Base-by-base conservation (phyloP, 2,797 vertebrate genomes). In the Spinus olivaceus region DNA sequence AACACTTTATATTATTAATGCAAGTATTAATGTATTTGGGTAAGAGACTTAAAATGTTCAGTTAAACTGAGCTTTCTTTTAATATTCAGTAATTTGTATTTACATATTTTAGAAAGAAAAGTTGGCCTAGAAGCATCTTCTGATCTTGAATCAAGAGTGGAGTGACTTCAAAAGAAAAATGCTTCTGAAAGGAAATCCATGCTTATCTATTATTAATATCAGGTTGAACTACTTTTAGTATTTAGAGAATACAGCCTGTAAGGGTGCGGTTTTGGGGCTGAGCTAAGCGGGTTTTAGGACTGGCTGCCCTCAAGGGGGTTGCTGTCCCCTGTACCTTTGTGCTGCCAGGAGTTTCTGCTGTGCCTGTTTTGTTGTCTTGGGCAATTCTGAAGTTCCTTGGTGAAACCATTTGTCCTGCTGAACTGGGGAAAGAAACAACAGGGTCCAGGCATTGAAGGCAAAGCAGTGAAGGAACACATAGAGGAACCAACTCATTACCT, bases 191-290 rank as follows among this genome's bases (percentile, higher is more conserved):
- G 61, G 89, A 93, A 90, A 93, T 88, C 79, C 61, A 51, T 17
- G 14, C 81, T 89, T 91, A 91, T 93, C 90, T 87, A 95, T 93
- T 94, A 93, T 94, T 95, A 92, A 88, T 95, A 83, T 69, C 92
- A 93, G 87, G 79, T 93, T 97, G 96, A 97, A 95, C 92, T 95
- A 95, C 88, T 95, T 96, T 60, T 41, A 69, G 80, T 76, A 59
- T 92, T 74, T 61, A 21, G 28, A 79, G 77, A 88, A 56, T 59
- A 18, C 30, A 71, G 86, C 15, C n/a, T 79, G n/a, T 35, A 12
- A 51, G 60, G 65, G 23, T 64, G 72, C 49, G n/a, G 27, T 24
- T 69, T 73, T 22, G n/a, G 56, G 46, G 32, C 84, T 67, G 61
- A 82, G 51, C 27, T 46, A 5, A 63, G 35, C 65, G 37, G 37